Evolutionary conservation across 1,140 invertebrate genomes (phyloP), one percentile per base, ranked within the genome.

Genomic region (Solenopsis invicta): DNA sequence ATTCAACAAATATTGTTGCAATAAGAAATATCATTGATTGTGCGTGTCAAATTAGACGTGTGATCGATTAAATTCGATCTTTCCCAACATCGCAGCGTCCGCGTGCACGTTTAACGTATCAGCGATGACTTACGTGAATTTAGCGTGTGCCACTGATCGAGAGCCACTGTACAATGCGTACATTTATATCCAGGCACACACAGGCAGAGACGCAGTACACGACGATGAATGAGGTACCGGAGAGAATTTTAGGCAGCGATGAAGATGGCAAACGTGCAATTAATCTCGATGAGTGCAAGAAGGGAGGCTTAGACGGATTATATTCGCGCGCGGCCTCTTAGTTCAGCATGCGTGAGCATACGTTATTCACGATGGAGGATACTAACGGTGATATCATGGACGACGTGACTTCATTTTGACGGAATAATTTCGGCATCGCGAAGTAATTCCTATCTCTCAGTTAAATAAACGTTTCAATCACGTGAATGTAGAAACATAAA

Each of bases 231-330:
- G 21, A 52, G 24, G 6, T 69, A 21, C 13, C 34, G 77, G n/a
- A 54, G 45, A 59, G 64, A 52, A 41, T 71, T 81, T 81, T 56
- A 71, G 48, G 37, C 45, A 29, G 34, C n/a, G 48, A 29, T 24
- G 64, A 78, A 87, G 59, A 61, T 59, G 54, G 45, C 52, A 34
- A 77, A 37, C 24, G 85, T 78, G 87, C n/a, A 80, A 34, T 72
- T 84, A 62, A 84, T 76, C 8, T 85, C 29, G 21, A 76, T 52
- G 41, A n/a, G 41, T 54, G 48, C 21, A 54, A 75, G 71, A 37
- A 76, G 41, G 45, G 8, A 21, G 21, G 21, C n/a, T 52, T 76
- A 74, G 34, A 45, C 18, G 9, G 21, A 74, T 84, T 74, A 72
- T 21, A n/a, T 41, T 67, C n/a, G 48, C 21, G 48, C n/a, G 13